Evolutionary conservation across 2,113 vertebrate genomes (phyloP).

Genomic region (Heteronetta atricapilla): DNA sequence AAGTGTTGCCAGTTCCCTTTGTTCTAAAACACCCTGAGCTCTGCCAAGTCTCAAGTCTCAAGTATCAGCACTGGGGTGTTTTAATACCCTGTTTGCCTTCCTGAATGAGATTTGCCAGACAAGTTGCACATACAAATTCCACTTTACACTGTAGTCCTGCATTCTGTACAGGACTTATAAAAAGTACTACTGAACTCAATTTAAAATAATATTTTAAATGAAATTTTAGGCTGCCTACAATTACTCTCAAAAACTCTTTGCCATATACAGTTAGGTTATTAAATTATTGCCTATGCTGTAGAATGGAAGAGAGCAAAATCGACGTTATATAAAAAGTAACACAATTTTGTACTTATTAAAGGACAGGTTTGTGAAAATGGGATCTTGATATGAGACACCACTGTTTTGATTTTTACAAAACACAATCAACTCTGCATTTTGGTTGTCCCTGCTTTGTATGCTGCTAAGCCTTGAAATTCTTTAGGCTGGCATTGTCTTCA

Average conservation of each 20-base stretch:
- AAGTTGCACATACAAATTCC: not conserved
- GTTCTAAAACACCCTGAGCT: not conserved
- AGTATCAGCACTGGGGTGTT: not conserved
- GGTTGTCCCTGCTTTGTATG: not conserved
- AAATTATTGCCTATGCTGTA: not conserved
- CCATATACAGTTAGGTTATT: not conserved
- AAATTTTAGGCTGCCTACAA: not conserved
- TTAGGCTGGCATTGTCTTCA: not conserved
- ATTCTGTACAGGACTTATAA: not conserved
- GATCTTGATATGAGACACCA: not conserved
- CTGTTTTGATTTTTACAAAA: not conserved
- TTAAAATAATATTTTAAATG: not conserved
- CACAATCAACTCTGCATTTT: not conserved
- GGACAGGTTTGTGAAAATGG: not conserved
- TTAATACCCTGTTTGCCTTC: not conserved
- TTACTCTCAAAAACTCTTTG: not conserved
- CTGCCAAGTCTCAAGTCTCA: not conserved
- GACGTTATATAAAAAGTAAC: not conserved
- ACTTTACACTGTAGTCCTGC: not conserved
- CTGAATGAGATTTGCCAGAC: not conserved
- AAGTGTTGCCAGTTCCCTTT: not conserved
- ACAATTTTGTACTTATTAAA: not conserved
- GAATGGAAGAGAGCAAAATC: not conserved
- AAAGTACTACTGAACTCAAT: not conserved
- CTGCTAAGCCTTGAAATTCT: not conserved